Percentiles rank a stretch among this genome's conserved stretches.
phyloP scores from a whole-genome alignment of 2,797 vertebrate genomes.

The Agapornis canus region DNA sequence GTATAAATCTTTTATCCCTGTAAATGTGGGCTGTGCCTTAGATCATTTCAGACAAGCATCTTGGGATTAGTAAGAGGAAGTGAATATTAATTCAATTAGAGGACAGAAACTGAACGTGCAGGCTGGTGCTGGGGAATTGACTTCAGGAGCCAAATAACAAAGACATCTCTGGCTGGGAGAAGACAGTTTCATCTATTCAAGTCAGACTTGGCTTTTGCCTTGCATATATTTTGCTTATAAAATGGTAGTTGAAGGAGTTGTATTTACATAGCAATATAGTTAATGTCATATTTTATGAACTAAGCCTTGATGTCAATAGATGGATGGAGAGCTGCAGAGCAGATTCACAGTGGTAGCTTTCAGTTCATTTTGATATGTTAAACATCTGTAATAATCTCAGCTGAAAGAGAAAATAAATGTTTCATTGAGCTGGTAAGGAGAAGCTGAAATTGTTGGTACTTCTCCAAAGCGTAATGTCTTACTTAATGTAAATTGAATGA shows the following conservation, averaged over 20 bases:
- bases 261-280: constrained; percentile 20
- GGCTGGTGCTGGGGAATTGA: background rate
- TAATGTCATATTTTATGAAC: background rate
- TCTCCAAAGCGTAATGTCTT: background rate
- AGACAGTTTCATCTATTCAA: constrained; percentile 16
- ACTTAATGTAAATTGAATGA: background rate
- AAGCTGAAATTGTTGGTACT: background rate
- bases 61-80: constrained; percentile 38
- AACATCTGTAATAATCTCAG: constrained; percentile 18
- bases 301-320: background rate
- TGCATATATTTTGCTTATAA: constrained; percentile 16
- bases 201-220: constrained; percentile 3
- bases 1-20: background rate
- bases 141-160: background rate
- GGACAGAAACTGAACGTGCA: background rate
- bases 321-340: constrained; percentile 1
- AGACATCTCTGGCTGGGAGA: background rate
- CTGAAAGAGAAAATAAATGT: constrained; percentile 8
- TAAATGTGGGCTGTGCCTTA: background rate
- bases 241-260: constrained; percentile 9
- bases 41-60: constrained; percentile 16
- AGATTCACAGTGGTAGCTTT: constrained; percentile 41
- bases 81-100: constrained; percentile 40
- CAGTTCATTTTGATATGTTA: constrained; percentile 19
- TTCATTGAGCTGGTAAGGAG: background rate